A percentile compares a stretch with the other conserved stretches of the same genome.
Conservation (phyloP, 1,140 invertebrate genomes). For the Trissolcus basalis region DNA sequence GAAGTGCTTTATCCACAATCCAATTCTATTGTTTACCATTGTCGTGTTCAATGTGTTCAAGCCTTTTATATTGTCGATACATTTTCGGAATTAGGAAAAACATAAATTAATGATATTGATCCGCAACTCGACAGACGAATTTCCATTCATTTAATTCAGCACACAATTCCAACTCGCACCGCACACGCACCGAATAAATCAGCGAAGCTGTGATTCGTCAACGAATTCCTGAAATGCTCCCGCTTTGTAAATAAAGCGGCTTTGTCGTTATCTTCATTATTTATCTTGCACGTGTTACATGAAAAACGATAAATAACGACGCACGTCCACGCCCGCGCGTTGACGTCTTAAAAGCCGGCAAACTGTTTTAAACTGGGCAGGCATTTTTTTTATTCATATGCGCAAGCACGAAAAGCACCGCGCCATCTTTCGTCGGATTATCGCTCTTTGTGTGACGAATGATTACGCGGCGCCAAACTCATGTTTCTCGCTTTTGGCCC, state of each 20-base stretch:
- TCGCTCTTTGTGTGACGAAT: conserved; percentile 15
- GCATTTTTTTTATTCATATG: background rate
- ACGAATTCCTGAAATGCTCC: conserved; percentile 24
- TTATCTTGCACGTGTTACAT: conserved; percentile 9
- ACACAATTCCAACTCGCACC: conserved; percentile 7
- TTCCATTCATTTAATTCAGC: conserved; percentile 11
- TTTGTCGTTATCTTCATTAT: conserved; percentile 34
- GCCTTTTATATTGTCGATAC: conserved; percentile 5
- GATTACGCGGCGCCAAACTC: conserved; percentile 1
- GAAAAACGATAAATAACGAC: conserved; percentile 26
- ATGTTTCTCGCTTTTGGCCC: conserved; percentile 1
- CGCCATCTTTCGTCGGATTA: conserved; percentile 4
- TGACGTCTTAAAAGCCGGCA: conserved; percentile 16
- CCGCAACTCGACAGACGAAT: background rate
- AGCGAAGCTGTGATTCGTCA: conserved; percentile 27
- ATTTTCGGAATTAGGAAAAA: background rate
- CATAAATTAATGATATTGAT: background rate
- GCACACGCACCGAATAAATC: conserved; percentile 13
- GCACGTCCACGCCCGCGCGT: conserved; percentile 4
- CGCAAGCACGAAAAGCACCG: background rate
- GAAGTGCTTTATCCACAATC: conserved; percentile 22
- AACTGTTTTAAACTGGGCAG: conserved; percentile 9
- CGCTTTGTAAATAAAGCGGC: conserved; percentile 29
- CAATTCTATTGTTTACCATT: conserved; percentile 4
- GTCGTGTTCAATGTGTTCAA: background rate